A percentile compares a stretch with the other conserved stretches of the same genome.
phyloP scores from a whole-genome alignment of 1,140 invertebrate species.

The Aphaenogaster floridana region DNA sequence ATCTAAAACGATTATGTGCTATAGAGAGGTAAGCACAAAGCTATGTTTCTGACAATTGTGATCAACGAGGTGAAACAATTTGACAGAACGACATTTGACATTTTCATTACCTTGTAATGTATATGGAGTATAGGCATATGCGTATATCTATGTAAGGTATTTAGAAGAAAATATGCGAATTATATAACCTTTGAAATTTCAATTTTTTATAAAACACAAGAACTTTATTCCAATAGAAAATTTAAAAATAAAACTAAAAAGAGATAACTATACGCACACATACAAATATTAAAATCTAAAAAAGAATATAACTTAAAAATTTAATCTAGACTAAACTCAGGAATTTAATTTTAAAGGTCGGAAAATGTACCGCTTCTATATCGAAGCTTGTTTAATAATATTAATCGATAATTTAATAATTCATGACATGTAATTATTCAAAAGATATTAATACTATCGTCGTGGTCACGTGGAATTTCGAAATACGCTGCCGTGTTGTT shows the following conservation, averaged over 20 bases:
- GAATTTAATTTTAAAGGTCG: slow-evolving; percentile 6
- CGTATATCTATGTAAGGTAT: neutral
- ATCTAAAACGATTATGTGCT: slow-evolving; percentile 46
- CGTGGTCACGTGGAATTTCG: slow-evolving; percentile 35
- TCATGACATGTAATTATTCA: slow-evolving; percentile 18
- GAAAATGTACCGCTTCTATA: neutral
- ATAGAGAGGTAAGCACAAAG: slow-evolving; percentile 31
- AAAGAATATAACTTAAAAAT: slow-evolving; percentile 1
- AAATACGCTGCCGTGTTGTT: slow-evolving; percentile 15
- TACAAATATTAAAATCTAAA: neutral
- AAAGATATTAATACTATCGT: slow-evolving; percentile 27
- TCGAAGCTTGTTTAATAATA: neutral
- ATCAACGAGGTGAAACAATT: slow-evolving; percentile 51
- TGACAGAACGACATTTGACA: slow-evolving; percentile 58
- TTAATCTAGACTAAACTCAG: neutral
- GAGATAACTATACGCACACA: neutral
- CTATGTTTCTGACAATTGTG: slow-evolving; percentile 51
- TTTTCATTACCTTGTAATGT: slow-evolving; percentile 49
- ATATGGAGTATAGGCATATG: neutral
- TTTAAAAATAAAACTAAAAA: neutral
- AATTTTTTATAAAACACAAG: neutral
- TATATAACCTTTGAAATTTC: neutral
- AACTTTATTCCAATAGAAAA: neutral
- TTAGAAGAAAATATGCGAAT: neutral
- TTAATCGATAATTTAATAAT: slow-evolving; percentile 40